Evolutionary conservation across 2,113 vertebrate genomes (phyloP).

Genomic region (Petrocephalus microphthalmus): DNA sequence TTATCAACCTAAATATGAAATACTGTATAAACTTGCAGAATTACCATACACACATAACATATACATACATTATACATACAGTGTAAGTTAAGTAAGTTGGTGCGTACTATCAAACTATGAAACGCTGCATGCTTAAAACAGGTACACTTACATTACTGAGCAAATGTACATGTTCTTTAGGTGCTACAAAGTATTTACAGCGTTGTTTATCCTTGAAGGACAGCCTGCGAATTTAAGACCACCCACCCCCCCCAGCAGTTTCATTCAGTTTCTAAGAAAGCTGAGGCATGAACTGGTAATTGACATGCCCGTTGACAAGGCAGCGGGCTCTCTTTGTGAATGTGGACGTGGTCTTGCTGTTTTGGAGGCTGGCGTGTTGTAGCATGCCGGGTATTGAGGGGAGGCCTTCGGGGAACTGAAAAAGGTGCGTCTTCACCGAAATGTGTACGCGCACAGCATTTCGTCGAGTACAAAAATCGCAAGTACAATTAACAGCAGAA

Average conservation of each 20-base stretch:
- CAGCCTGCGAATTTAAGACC: background rate
- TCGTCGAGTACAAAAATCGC: background rate
- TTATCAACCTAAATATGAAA: background rate
- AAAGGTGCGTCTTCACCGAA: no score
- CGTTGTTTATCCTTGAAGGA: background rate
- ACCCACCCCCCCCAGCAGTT: background rate
- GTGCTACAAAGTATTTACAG: background rate
- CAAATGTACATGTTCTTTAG: background rate
- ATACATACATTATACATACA: background rate
- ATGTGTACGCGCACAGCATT: background rate
- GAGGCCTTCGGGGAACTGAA: no score
- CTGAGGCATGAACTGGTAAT: background rate
- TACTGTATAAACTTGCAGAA: background rate
- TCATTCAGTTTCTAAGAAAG: background rate
- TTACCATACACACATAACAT: background rate
- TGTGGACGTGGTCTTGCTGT: background rate
- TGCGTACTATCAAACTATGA: background rate
- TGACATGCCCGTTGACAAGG: background rate
- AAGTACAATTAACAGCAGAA: background rate
- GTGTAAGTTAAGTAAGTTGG: background rate
- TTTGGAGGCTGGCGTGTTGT: background rate
- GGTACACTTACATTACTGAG: background rate
- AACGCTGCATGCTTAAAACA: background rate
- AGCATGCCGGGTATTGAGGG: background rate
- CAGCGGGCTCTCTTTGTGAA: background rate